Evolutionary conservation across 2,888 invertebrate species (phyloP).

Genomic region (Ceriagrion tenellum): DNA sequence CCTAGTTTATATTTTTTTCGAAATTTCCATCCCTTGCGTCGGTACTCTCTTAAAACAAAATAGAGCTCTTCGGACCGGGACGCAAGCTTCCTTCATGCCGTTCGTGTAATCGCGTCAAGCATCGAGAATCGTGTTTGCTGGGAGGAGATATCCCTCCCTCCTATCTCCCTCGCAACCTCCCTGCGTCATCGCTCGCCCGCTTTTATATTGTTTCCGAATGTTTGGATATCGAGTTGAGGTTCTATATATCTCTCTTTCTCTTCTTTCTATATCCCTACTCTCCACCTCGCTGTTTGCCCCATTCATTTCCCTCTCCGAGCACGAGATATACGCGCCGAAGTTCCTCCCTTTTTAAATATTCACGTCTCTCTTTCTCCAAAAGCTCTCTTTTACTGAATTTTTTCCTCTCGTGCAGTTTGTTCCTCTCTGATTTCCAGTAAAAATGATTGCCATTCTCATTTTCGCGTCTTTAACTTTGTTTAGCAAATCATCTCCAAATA

Average conservation of each 20-base stretch:
- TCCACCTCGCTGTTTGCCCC: not conserved
- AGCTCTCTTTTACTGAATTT: no score
- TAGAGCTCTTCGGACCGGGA: not conserved
- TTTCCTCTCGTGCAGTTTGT: no score
- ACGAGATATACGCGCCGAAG: not conserved
- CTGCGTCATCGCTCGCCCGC: not conserved
- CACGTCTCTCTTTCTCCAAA: not conserved
- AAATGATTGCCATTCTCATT: no score
- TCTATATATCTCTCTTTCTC: not conserved
- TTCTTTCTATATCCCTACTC: not conserved
- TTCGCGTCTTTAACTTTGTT: no score
- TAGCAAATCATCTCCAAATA: no score
- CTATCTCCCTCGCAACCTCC: not conserved
- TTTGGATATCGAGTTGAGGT: slow-evolving; percentile 9
- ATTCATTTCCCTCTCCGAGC: not conserved
- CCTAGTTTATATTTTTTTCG: not conserved
- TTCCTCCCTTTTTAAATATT: not conserved
- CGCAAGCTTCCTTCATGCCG: not conserved
- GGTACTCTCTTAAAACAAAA: not conserved
- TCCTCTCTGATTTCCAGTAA: no score
- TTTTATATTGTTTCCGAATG: slow-evolving; percentile 41
- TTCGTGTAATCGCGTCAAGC: slow-evolving; percentile 36
- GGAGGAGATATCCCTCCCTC: no score
- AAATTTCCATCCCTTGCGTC: not conserved
- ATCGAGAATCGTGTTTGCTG: slow-evolving; percentile 41